Percentiles rank a stretch among this genome's conserved stretches.
phyloP scores from a whole-genome alignment of 2,113 vertebrate genomes.

The Cacatua alba region DNA sequence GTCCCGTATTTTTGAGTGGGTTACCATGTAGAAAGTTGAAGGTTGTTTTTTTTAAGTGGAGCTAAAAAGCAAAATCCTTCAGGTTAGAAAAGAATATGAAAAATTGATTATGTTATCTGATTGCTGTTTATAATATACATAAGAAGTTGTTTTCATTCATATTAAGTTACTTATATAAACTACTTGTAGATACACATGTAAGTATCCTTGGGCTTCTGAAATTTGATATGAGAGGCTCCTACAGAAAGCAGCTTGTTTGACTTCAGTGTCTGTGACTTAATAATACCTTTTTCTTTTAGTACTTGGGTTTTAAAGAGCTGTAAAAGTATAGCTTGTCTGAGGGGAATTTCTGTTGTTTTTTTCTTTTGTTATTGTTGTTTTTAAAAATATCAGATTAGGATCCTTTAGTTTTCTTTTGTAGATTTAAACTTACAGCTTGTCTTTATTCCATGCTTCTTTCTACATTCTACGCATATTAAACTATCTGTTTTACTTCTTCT shows the following conservation, averaged over 20 bases:
- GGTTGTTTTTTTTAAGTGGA: background rate
- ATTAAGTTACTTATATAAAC: background rate
- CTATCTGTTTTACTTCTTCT: background rate
- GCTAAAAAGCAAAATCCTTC: background rate
- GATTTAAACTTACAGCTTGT: background rate
- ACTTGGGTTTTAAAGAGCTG: background rate
- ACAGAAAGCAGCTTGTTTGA: background rate
- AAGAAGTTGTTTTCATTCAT: background rate
- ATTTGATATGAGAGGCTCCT: background rate
- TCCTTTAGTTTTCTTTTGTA: background rate
- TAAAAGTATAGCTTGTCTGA: background rate
- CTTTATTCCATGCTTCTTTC: background rate
- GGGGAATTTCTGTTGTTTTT: rapidly evolving
- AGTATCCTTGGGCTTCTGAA: background rate
- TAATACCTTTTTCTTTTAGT: background rate
- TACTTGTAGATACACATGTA: background rate
- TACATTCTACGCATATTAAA: background rate
- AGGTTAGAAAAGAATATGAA: background rate
- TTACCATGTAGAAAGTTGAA: background rate
- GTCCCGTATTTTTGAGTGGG: background rate
- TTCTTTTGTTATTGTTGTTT: background rate
- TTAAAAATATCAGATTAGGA: background rate
- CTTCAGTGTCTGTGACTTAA: background rate
- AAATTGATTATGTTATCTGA: background rate
- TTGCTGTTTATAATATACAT: background rate